Conservation (phyloP, 2,113 vertebrate genomes). For the Sakesphorus luctuosus region DNA sequence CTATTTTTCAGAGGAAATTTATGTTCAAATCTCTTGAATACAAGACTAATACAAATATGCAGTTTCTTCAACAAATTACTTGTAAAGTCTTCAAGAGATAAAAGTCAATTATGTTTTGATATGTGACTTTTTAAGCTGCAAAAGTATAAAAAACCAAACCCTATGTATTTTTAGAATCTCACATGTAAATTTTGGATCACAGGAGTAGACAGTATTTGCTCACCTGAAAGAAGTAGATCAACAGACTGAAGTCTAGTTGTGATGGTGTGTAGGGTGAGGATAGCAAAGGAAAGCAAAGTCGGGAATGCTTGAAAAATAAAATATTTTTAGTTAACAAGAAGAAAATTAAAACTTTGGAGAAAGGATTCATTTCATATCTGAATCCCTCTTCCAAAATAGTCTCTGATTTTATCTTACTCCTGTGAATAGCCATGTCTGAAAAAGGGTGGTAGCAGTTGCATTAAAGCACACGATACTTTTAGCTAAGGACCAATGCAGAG, state of each 20-base stretch:
- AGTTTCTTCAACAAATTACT: not conserved
- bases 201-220: constrained; percentile 70
- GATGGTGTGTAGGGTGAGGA: constrained; percentile 78
- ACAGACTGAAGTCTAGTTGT: constrained; percentile 77
- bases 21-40: not conserved
- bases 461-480: not conserved
- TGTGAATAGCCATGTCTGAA: not conserved
- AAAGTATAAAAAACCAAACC: not conserved
- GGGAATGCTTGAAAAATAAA: constrained; percentile 80
- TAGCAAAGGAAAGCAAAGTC: constrained; percentile 79
- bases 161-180: constrained; percentile 36
- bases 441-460: not conserved
- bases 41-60: not conserved
- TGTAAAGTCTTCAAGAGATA: not conserved
- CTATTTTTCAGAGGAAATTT: not conserved
- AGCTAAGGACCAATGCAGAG: not conserved
- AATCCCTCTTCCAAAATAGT: constrained; percentile 21
- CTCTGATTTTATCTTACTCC: constrained; percentile 9
- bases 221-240: constrained; percentile 77
- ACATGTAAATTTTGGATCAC: constrained; percentile 61
- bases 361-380: constrained; percentile 59
- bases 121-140: not conserved
- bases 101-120: not conserved
- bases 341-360: constrained; percentile 49
- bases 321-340: constrained; percentile 74